Evolutionary conservation across 37 sponge, comb jelly and placozoan genomes (phyloP).

Genomic region (Petrosia ficiformis): DNA sequence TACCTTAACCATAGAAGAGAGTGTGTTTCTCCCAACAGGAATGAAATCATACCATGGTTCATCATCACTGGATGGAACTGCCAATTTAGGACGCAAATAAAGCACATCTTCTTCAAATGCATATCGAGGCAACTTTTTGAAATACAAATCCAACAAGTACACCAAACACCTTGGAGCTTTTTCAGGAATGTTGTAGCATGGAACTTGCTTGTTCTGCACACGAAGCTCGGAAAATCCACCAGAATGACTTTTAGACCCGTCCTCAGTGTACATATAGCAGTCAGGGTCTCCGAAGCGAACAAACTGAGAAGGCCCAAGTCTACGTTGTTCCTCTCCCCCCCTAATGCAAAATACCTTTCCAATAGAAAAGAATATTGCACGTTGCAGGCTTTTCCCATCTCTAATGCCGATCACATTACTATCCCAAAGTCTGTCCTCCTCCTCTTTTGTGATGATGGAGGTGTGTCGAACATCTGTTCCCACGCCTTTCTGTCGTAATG

Average conservation of each 20-base stretch:
- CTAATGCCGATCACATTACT: neutral
- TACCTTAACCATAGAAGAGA: constrained; percentile 9
- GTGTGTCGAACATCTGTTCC: neutral
- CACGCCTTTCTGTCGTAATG: constrained; percentile 9
- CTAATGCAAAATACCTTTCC: constrained; percentile 18
- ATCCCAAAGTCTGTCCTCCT: constrained; percentile 32
- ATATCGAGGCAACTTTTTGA: constrained; percentile 25
- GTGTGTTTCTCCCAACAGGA: constrained; percentile 30
- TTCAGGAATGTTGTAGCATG: constrained; percentile 9
- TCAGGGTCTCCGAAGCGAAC: neutral
- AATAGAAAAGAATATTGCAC: constrained; percentile 31
- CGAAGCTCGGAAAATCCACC: constrained; percentile 32
- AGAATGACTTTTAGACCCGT: constrained; percentile 37
- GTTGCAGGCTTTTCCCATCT: neutral
- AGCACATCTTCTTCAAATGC: constrained; percentile 35
- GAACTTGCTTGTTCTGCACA: constrained; percentile 25
- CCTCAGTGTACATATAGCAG: constrained; percentile 19
- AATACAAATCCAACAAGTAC: too few relatives aligned
- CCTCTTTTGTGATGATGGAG: constrained; percentile 5
- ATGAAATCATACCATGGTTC: constrained; percentile 35
- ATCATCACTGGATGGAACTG: constrained; percentile 6
- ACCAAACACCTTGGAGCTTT: constrained; percentile 30
- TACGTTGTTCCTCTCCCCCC: constrained; percentile 32
- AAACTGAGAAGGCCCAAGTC: constrained; percentile 30
- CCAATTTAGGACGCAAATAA: constrained; percentile 16